These are phyloP conservation scores for Bradypodion ventrale DNA, from an alignment of 2,797 vertebrate genomes.

Conservation along the genomic window DNA sequence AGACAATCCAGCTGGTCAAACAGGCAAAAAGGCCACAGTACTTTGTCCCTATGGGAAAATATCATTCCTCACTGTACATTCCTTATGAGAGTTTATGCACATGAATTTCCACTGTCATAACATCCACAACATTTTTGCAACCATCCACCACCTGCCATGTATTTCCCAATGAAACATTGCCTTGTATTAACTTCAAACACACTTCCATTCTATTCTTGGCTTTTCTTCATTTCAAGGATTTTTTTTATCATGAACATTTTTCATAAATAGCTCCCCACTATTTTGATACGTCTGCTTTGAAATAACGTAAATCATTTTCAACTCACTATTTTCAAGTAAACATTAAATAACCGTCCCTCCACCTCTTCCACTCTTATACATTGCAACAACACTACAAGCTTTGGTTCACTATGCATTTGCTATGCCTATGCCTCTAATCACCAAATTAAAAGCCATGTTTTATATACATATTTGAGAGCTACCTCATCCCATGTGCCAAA, in stretches of 20 bases:
- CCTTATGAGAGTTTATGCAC: not conserved
- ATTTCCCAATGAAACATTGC: not conserved
- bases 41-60: not conserved
- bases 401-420: not conserved
- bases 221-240: not conserved
- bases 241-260: too few relatives aligned
- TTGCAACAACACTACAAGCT: not conserved
- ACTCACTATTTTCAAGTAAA: not conserved
- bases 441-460: not conserved
- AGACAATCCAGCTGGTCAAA: constrained; percentile 9
- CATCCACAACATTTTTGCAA: not conserved
- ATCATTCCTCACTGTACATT: not conserved
- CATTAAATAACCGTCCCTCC: not conserved
- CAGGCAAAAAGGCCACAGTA: not conserved
- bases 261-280: not conserved
- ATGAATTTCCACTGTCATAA: constrained; percentile 2
- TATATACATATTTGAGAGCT: not conserved
- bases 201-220: not conserved
- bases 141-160: not conserved
- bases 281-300: not conserved
- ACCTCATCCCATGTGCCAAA: not conserved
- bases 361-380: not conserved
- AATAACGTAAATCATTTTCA: not conserved
- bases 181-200: not conserved
- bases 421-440: not conserved